phyloP scores from a whole-genome alignment of 37 sponge, comb jelly and placozoan species.

The Chondrilla cf. caribensis region DNA sequence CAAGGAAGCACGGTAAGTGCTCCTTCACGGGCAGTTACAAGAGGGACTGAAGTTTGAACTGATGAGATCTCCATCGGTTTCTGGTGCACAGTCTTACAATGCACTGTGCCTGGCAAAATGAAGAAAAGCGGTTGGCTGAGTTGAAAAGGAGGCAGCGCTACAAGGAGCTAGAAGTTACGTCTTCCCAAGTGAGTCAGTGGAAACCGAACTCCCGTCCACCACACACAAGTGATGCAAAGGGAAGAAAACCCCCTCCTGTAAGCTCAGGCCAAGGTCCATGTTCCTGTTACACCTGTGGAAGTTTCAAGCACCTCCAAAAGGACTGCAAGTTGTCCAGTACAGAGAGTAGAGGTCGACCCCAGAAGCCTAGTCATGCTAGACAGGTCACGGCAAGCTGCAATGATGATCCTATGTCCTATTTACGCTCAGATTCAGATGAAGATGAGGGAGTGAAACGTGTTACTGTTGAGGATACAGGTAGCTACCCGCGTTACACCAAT shows the following conservation, averaged over 20 bases:
- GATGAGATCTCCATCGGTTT: no score
- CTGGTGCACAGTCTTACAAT: no score
- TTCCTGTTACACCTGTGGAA: constrained; percentile 31
- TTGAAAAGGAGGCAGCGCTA: no score
- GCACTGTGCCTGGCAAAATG: no score
- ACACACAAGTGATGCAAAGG: no score
- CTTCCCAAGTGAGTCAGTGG: neutral
- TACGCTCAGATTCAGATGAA: neutral
- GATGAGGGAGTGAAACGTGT: neutral
- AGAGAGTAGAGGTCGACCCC: neutral
- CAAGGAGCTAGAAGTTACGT: neutral
- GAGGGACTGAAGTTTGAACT: no score
- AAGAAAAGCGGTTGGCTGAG: no score
- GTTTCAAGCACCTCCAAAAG: constrained; percentile 22
- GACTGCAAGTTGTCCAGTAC: constrained; percentile 28
- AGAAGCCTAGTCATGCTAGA: neutral
- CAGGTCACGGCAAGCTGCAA: no score
- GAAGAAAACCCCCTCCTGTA: no score
- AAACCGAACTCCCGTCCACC: no score
- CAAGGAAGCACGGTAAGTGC: no score
- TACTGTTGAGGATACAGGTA: constrained; percentile 35
- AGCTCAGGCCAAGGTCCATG: neutral
- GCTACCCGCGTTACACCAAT: constrained; percentile 10
- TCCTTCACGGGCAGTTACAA: no score
- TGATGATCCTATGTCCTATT: constrained; percentile 6